Conservation (phyloP, 2,888 invertebrate genomes). For the Phortica magna region DNA sequence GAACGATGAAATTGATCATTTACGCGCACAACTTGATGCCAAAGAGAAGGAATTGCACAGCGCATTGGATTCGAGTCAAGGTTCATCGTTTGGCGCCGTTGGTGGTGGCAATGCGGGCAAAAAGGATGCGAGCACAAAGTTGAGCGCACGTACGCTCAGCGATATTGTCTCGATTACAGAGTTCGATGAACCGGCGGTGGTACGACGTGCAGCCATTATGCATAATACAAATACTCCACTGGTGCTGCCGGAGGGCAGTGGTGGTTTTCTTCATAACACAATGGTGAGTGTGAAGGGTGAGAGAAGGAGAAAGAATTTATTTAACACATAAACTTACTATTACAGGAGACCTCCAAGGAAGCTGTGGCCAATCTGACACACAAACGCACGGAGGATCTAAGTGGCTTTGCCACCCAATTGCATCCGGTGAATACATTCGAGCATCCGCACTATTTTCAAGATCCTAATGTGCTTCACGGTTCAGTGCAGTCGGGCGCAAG, state of each 20-base stretch:
- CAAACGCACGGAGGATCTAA: constrained; percentile 71
- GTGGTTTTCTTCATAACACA: constrained; percentile 68
- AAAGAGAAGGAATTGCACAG: constrained; percentile 78
- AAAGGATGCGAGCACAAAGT: constrained; percentile 80
- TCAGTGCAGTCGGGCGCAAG: constrained; percentile 62
- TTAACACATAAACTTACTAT: constrained; percentile 4
- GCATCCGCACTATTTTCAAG: constrained; percentile 76
- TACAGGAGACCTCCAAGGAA: constrained; percentile 74
- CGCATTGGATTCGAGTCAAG: constrained; percentile 79
- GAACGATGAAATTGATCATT: constrained; percentile 83
- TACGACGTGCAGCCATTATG: constrained; percentile 78
- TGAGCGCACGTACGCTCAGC: constrained; percentile 84
- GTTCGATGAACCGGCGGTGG: constrained; percentile 84
- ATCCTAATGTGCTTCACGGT: constrained; percentile 56
- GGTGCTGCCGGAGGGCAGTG: constrained; percentile 61
- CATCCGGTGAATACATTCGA: constrained; percentile 74
- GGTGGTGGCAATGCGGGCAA: constrained; percentile 65
- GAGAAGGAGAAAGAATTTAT: not conserved
- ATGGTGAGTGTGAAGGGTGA: constrained; percentile 60
- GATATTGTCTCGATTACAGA: constrained; percentile 87
- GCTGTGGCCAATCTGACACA: constrained; percentile 73
- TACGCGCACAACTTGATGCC: constrained; percentile 80
- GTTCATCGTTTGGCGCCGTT: constrained; percentile 49
- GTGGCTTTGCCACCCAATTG: constrained; percentile 62
- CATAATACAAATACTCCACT: constrained; percentile 67